Evolutionary conservation across 2,888 invertebrate genomes (phyloP).

Genomic region (Bombylius major): DNA sequence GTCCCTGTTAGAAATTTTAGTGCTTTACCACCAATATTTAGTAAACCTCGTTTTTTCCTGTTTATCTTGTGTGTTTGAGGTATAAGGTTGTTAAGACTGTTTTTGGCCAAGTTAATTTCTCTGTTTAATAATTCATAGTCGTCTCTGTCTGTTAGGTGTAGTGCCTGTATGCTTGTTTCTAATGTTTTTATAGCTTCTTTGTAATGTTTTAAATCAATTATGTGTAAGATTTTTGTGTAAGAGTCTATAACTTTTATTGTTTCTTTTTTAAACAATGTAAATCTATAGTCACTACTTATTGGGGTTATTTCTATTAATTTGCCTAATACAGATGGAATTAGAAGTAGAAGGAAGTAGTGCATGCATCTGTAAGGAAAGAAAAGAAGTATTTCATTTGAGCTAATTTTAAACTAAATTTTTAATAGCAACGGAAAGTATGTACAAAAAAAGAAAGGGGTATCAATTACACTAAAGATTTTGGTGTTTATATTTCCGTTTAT

Average conservation of each 20-base stretch:
- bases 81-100: neutral
- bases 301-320: neutral
- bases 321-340: too few species aligned
- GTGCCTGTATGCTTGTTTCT: neutral
- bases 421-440: too few species aligned
- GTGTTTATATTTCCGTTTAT: too few species aligned
- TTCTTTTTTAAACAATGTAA: neutral
- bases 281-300: neutral
- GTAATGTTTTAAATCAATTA: neutral
- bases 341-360: too few species aligned
- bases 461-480: too few species aligned
- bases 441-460: too few species aligned
- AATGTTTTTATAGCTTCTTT: neutral
- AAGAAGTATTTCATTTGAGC: too few species aligned
- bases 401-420: too few species aligned
- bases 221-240: too few species aligned
- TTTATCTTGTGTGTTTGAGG: neutral
- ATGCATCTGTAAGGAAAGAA: too few species aligned
- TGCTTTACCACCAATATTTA: too few species aligned
- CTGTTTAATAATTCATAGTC: too few species aligned
- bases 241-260: neutral
- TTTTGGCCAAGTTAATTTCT: neutral
- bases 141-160: neutral
- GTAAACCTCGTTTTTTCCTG: neutral
- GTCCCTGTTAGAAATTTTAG: neutral